Conservation (phyloP, 2,113 vertebrate species). For the Sceloporus tristichus region DNA sequence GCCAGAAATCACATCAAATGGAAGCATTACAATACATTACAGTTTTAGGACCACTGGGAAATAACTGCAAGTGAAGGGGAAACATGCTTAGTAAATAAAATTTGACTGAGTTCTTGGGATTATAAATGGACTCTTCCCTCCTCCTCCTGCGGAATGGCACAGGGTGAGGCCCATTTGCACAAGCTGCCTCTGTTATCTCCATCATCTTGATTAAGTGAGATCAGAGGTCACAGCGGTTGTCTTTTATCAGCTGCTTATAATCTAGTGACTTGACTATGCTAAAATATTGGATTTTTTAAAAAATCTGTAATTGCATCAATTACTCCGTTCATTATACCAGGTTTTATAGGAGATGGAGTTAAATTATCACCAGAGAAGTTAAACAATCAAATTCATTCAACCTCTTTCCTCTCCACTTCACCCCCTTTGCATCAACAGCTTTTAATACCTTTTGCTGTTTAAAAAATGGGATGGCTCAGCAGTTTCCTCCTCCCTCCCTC, state of each 20-base stretch:
- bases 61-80: constrained; percentile 4
- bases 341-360: constrained; percentile 23
- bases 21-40: constrained; percentile 26
- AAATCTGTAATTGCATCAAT: constrained; percentile 30
- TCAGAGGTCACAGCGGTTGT: not conserved
- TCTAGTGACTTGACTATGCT: not conserved
- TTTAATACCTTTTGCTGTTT: not conserved
- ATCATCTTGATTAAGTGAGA: constrained; percentile 13
- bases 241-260: constrained; percentile 12
- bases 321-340: constrained; percentile 19
- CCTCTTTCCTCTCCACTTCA: not conserved
- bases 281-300: constrained; percentile 13
- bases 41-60: constrained; percentile 10
- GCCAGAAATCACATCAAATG: constrained; percentile 3
- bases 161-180: not conserved
- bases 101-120: not conserved
- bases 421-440: not conserved
- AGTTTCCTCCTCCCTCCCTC: not conserved
- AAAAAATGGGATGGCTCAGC: not conserved
- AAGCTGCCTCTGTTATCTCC: not conserved
- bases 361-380: not conserved
- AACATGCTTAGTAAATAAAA: constrained; percentile 35
- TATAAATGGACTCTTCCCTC: not conserved
- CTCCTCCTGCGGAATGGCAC: not conserved
- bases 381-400: constrained; percentile 12